Percentiles rank a stretch among this genome's conserved stretches.
These are phyloP conservation scores for Lasioglossum villosulum DNA, from an alignment of 2,888 invertebrate genomes.

Conservation along the genomic window DNA sequence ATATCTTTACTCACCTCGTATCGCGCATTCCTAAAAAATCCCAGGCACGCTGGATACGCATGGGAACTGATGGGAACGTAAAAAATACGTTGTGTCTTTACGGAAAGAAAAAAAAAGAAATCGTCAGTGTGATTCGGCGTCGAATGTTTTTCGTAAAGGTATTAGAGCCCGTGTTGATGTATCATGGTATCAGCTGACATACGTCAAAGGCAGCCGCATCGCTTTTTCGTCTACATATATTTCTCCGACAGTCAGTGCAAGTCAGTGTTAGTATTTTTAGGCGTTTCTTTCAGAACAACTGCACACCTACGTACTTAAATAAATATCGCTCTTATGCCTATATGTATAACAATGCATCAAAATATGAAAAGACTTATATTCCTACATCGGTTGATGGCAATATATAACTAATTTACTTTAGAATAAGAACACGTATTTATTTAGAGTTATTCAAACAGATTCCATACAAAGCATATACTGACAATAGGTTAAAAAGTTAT, in stretches of 20 bases:
- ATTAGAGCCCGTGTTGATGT: slow-evolving; percentile 9
- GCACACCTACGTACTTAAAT: no score
- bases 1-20: neutral
- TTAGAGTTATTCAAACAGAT: neutral
- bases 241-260: neutral
- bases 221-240: neutral
- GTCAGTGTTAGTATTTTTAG: no score
- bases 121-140: neutral
- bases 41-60: neutral
- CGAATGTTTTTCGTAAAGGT: slow-evolving; percentile 31
- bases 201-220: slow-evolving; percentile 53
- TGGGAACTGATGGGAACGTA: neutral
- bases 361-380: neutral
- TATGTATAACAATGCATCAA: neutral
- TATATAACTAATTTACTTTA: no score
- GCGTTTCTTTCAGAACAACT: neutral
- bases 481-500: neutral
- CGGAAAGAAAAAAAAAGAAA: neutral
- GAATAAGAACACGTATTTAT: neutral
- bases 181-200: slow-evolving; percentile 65
- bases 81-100: neutral
- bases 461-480: neutral
- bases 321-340: no score
- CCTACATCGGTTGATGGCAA: neutral
- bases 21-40: neutral